Evolutionary conservation across 2,888 invertebrate species (phyloP).

Genomic region (Dichetophora obliterata): DNA sequence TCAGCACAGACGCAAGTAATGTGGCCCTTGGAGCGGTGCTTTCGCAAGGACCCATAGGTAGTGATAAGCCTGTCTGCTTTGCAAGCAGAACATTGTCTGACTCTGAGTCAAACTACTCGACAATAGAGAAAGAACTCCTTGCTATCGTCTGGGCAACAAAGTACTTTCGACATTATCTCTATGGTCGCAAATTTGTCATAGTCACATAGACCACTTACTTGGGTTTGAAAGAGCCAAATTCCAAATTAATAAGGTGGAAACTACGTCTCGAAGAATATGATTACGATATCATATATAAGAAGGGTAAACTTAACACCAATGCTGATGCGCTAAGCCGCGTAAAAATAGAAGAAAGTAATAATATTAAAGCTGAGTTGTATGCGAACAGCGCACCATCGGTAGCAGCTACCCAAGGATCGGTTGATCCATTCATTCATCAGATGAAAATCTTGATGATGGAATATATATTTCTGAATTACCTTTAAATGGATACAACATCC

Average conservation of each 20-base stretch:
- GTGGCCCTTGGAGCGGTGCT: constrained; percentile 51
- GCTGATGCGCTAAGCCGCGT: neutral
- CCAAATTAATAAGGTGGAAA: neutral
- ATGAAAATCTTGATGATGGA: neutral
- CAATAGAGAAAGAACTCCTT: constrained; percentile 4
- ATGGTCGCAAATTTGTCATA: neutral
- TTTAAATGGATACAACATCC: neutral
- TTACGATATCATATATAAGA: neutral
- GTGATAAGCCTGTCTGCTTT: constrained; percentile 50
- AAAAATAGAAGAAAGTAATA: no score
- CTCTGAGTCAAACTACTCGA: constrained; percentile 50
- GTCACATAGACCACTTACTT: neutral
- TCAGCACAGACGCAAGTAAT: constrained; percentile 45
- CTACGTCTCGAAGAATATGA: neutral
- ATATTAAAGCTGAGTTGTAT: no score
- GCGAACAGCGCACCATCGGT: no score
- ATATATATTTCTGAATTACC: neutral
- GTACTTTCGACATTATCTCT: constrained; percentile 50
- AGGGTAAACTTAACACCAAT: neutral
- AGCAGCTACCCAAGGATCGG: neutral
- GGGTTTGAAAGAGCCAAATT: neutral
- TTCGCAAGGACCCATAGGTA: neutral
- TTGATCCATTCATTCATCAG: neutral
- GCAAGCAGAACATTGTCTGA: constrained; percentile 52
- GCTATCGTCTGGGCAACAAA: neutral